phyloP scores from a whole-genome alignment of 2,797 vertebrate genomes.

The Lepus oiostolus region DNA sequence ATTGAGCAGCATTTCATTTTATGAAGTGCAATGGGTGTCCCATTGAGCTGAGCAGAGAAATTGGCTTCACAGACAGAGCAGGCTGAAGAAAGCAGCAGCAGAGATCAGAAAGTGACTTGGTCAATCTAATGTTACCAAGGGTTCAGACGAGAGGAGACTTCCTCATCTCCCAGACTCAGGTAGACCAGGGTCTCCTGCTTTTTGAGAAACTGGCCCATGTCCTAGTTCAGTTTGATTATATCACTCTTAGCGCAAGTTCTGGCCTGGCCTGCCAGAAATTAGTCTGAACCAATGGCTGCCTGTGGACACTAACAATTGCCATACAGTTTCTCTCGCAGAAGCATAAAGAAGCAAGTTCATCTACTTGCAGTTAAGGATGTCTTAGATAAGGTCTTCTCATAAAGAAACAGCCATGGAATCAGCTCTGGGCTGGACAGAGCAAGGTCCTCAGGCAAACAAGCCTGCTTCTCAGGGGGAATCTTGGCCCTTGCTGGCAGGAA shows the following conservation, averaged over 20 bases:
- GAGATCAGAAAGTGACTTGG: background rate
- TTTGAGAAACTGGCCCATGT: background rate
- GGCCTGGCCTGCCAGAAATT: background rate
- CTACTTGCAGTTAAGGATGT: constrained; percentile 11
- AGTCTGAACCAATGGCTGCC: background rate
- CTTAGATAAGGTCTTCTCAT: background rate
- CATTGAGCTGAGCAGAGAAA: background rate
- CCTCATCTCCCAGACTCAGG: background rate
- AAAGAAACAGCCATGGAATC: background rate
- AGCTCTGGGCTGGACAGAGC: constrained; percentile 5
- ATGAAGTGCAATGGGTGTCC: background rate
- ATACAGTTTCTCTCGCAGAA: constrained; percentile 13
- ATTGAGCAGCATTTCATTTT: background rate
- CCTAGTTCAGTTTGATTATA: background rate
- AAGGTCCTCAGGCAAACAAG: background rate
- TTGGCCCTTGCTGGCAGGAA: background rate
- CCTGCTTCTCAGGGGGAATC: constrained; percentile 12
- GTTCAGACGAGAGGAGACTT: background rate
- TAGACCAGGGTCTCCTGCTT: background rate
- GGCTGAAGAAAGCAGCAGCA: background rate
- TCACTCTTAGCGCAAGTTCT: background rate
- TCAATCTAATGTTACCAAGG: background rate
- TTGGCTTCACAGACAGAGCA: background rate
- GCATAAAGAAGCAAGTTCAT: background rate
- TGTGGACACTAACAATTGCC: background rate